Percentiles rank a stretch among this genome's conserved stretches.
phyloP scores from a whole-genome alignment of 53 echinoderm and acorn worm genomes.

The Glandiceps talaboti region DNA sequence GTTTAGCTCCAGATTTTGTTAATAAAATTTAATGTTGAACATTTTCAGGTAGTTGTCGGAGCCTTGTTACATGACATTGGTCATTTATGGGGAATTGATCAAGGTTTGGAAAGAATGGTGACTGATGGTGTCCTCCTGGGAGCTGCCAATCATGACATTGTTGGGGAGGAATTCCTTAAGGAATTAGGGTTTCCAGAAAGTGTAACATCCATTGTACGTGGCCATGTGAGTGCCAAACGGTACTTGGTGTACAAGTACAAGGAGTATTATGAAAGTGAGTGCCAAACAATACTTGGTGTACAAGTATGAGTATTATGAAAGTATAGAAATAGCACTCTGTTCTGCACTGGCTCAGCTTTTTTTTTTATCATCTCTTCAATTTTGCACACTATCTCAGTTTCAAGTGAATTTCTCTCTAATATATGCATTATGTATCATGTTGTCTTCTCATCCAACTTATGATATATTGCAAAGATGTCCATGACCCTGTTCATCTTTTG shows the following conservation, averaged over 20 bases:
- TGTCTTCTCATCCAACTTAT: too few relatives aligned
- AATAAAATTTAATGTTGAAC: too few relatives aligned
- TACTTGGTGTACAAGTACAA: constrained; percentile 64
- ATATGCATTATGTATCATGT: too few relatives aligned
- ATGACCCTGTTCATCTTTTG: too few relatives aligned
- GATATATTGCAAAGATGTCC: too few relatives aligned
- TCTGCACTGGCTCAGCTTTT: too few relatives aligned
- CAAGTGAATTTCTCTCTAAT: too few relatives aligned
- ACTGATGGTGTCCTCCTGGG: constrained; percentile 36
- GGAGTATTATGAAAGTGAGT: constrained; percentile 45
- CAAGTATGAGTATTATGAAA: too few relatives aligned
- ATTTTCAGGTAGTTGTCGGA: constrained; percentile 43
- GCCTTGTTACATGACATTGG: constrained; percentile 83
- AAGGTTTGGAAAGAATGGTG: constrained; percentile 32
- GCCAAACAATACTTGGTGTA: neutral
- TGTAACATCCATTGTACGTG: constrained; percentile 36
- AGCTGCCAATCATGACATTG: constrained; percentile 32
- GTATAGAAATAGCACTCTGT: too few relatives aligned
- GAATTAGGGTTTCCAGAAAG: constrained; percentile 41
- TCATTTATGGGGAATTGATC: constrained; percentile 43
- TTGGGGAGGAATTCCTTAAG: constrained; percentile 44
- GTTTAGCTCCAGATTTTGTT: too few relatives aligned
- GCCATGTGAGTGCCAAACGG: constrained; percentile 72
- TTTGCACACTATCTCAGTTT: too few relatives aligned
- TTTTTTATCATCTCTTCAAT: too few relatives aligned